Evolutionary conservation across 2,797 vertebrate species (phyloP).

Genomic region (Prionace glauca): DNA sequence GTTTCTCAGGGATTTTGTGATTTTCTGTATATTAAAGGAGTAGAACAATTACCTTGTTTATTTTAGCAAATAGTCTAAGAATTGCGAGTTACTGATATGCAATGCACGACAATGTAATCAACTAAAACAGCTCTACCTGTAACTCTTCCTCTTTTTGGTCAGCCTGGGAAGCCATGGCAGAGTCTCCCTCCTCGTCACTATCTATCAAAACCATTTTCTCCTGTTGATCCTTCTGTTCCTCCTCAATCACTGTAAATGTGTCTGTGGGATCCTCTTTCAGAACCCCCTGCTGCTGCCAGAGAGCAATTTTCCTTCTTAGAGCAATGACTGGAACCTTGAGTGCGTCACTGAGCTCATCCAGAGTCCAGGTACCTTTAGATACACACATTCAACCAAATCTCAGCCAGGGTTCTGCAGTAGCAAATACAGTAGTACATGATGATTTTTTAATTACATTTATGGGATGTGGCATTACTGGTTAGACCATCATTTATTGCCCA

Average conservation of each 20-base stretch:
- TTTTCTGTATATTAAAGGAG: neutral
- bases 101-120: neutral
- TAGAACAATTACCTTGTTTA: neutral
- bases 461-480: too few species aligned
- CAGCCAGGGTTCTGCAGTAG: neutral
- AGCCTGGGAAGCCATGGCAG: constrained; percentile 88
- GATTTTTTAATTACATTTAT: too few species aligned
- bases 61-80: neutral
- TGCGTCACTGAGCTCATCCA: constrained; percentile 78
- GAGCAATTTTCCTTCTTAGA: constrained; percentile 77
- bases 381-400: constrained; percentile 6
- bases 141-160: constrained; percentile 91
- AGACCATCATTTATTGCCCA: too few species aligned
- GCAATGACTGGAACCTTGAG: constrained; percentile 77
- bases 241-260: constrained; percentile 79
- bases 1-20: neutral
- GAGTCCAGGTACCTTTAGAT: constrained; percentile 68
- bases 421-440: neutral
- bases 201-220: constrained; percentile 85
- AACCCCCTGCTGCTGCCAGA: constrained; percentile 94
- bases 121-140: constrained; percentile 52
- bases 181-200: constrained; percentile 91
- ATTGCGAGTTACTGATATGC: neutral
- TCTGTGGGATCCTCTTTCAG: constrained; percentile 75
- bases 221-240: constrained; percentile 72